phyloP scores from a whole-genome alignment of 1,140 invertebrate genomes.

The Paracyclopina nana region DNA sequence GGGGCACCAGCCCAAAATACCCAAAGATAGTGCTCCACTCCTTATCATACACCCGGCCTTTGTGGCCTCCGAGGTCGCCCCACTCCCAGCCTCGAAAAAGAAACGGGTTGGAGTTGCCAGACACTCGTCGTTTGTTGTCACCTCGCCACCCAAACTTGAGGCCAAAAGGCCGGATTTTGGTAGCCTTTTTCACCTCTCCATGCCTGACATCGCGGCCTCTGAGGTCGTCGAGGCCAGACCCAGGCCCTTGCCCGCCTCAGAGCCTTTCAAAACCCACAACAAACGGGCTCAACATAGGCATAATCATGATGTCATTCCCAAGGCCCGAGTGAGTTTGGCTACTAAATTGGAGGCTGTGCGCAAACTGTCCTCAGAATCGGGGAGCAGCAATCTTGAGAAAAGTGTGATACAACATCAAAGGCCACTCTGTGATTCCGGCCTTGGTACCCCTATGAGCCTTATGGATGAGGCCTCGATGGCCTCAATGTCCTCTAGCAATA shows the following conservation, averaged over 20 bases:
- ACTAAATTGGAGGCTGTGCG: background rate
- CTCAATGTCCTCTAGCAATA: background rate
- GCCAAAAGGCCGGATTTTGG: background rate
- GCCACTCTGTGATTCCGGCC: conserved; percentile 1
- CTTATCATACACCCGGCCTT: conserved; percentile 14
- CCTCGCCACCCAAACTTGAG: background rate
- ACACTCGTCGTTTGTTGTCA: background rate
- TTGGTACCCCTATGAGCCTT: background rate
- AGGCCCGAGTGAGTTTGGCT: background rate
- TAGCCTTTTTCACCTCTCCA: conserved; percentile 1
- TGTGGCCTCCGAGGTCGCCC: background rate
- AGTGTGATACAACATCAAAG: too few relatives aligned
- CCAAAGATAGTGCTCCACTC: conserved; percentile 10
- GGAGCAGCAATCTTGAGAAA: background rate
- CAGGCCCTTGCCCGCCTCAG: background rate
- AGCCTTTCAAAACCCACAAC: background rate
- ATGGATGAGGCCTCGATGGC: background rate
- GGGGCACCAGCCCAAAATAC: conserved; percentile 7
- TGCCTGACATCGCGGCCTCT: background rate
- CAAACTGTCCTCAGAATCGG: background rate
- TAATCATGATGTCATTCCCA: too few relatives aligned
- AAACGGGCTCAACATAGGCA: background rate
- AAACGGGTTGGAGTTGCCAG: background rate
- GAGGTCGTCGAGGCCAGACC: background rate
- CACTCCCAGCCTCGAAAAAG: background rate